Percentiles rank a stretch among this genome's conserved stretches.
Evolutionary conservation across 2,888 invertebrate species (phyloP).

Genomic region (Baccha elongata): DNA sequence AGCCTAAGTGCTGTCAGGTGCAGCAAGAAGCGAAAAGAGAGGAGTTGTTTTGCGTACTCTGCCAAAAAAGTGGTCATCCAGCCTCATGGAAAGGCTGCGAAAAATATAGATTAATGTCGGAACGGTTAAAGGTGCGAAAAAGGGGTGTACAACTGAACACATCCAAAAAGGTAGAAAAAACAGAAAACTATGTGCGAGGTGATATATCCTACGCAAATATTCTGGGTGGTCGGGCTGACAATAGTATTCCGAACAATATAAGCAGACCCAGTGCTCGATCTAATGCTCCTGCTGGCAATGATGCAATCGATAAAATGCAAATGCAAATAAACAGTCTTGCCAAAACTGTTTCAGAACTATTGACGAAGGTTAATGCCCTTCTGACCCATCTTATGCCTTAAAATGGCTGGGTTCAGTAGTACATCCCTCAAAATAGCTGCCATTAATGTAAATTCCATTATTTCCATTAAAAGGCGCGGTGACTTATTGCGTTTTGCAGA

Average conservation of each 20-base stretch:
- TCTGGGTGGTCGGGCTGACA: background rate
- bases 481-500: too few relatives aligned
- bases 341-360: constrained; percentile 1
- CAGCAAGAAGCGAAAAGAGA: background rate
- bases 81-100: background rate
- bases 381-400: background rate
- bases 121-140: too few relatives aligned
- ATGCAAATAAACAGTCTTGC: background rate
- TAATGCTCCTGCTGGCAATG: background rate
- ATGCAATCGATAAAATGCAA: background rate
- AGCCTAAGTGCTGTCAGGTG: background rate
- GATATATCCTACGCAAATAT: background rate
- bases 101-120: background rate
- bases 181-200: background rate
- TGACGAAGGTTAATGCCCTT: background rate
- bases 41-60: constrained; percentile 7
- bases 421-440: too few relatives aligned
- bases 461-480: too few relatives aligned
- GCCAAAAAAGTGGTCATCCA: background rate
- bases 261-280: background rate
- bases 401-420: too few relatives aligned
- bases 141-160: background rate
- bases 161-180: background rate
- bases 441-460: too few relatives aligned
- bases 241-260: background rate